Evolutionary conservation across 2,113 vertebrate genomes (phyloP).

Genomic region (Acrocephalus arundinaceus): DNA sequence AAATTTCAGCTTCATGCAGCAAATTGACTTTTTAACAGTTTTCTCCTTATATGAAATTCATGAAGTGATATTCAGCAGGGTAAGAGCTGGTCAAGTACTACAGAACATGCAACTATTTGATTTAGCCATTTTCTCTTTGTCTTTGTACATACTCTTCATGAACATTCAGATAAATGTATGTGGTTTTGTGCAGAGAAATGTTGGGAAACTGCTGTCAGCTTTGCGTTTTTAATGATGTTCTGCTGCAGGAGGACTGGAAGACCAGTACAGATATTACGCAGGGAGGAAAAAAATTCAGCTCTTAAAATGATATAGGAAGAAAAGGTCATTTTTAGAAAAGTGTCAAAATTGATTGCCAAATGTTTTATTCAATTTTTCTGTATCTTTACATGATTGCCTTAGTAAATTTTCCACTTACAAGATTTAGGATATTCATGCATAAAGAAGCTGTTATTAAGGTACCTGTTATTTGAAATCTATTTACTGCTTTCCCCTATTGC

Average conservation of each 20-base stretch:
- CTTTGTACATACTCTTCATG: conserved; percentile 52
- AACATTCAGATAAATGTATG: conserved; percentile 59
- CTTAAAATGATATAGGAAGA: neutral
- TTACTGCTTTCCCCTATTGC: neutral
- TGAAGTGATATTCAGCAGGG: conserved; percentile 33
- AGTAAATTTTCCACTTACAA: neutral
- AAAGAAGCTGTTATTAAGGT: neutral
- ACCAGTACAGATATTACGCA: neutral
- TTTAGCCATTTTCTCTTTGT: conserved; percentile 38
- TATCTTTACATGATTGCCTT: neutral
- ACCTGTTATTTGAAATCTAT: neutral
- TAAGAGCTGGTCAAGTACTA: conserved; percentile 60
- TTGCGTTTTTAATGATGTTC: neutral
- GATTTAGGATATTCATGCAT: neutral
- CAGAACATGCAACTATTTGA: neutral
- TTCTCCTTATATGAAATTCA: conserved; percentile 23
- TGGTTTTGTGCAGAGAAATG: conserved; percentile 28
- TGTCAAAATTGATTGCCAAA: neutral
- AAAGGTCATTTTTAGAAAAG: neutral
- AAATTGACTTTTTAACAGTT: conserved; percentile 17
- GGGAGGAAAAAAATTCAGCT: neutral
- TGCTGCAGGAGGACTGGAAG: conserved; percentile 1
- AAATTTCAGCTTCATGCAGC: conserved; percentile 3
- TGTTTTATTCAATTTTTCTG: neutral
- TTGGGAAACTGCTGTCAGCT: conserved; percentile 25